Conservation (phyloP, 2,888 invertebrate genomes). For the Antitype chi region DNA sequence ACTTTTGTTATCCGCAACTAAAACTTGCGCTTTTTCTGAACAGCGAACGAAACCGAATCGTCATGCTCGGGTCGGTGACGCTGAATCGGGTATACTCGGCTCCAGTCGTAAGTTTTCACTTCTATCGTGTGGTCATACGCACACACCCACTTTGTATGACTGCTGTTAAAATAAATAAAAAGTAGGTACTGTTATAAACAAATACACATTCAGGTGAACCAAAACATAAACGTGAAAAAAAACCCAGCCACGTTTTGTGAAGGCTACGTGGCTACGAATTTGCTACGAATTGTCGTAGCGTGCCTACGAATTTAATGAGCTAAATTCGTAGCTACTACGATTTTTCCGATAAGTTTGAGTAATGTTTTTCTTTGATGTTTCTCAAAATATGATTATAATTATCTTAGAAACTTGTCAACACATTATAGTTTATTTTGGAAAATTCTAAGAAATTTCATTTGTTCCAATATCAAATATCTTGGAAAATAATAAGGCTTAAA, state of each 20-base stretch:
- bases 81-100: too few relatives aligned
- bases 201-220: neutral
- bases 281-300: conserved; percentile 50
- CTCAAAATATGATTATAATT: neutral
- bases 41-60: too few relatives aligned
- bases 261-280: conserved; percentile 13
- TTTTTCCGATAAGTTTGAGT: neutral
- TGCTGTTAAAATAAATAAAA: neutral
- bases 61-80: too few relatives aligned
- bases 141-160: too few relatives aligned
- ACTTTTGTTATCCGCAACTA: too few relatives aligned
- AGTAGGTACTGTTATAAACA: neutral
- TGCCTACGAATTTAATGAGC: conserved; percentile 37
- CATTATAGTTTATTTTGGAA: neutral
- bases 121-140: too few relatives aligned
- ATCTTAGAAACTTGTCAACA: neutral
- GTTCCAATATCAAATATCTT: neutral
- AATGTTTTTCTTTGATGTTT: neutral
- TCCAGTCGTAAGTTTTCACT: too few relatives aligned
- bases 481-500: neutral
- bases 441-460: neutral
- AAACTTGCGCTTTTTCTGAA: too few relatives aligned
- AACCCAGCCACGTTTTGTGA: neutral
- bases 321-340: too few relatives aligned
- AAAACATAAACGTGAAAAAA: neutral